Evolutionary conservation across 2,797 vertebrate species (phyloP), one percentile per base, ranked within the genome.

Genomic region (Chloroceryle inda): DNA sequence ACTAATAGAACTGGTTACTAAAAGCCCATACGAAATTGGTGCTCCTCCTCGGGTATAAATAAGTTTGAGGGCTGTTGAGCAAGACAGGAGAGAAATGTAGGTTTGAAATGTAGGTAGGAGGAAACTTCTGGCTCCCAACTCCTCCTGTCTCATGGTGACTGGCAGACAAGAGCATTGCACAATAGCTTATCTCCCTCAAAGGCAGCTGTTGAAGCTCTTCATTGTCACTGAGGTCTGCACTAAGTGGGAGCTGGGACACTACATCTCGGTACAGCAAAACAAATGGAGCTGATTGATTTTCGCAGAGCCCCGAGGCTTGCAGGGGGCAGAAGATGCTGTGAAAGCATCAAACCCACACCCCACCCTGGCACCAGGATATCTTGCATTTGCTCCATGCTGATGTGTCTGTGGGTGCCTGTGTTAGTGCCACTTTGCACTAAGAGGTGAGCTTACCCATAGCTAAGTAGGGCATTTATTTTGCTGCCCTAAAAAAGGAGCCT

Each of bases 381-480:
- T 47, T 6, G 5, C 1, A 1, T 18, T 71, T 58, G 17, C 23
- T 52, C 22, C 0, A 0, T 40, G 27, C 40, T 21, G 13, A 3
- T 24, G 12, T 6, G 38, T 16, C 1, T 2, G 0, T 1, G 3
- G 21, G 44, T 37, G 16, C 37, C 29, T 20, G 42, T 5, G 8
- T 37, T 27, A 47, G 33, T 12, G 42, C 33, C 22, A 2, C 20
- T 35, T 85, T 56, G 19, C 37, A 10, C 38, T 24, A 7, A 49
- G 37, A 44, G 61, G 4, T 6, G 13, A 84, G 40, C 26, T 8
- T 6, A 75, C 21, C 31, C 11, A 42, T 50, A 61, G 24, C 38
- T 23, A 72, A 42, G 17, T 11, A 73, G 35, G 24, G 9, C 23
- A 10, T 69, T 58, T 49, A 11, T 42, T 56, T 42, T 66, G 26